Evolutionary conservation across 2,113 vertebrate genomes (phyloP).

Genomic region (Galeopterus variegatus): DNA sequence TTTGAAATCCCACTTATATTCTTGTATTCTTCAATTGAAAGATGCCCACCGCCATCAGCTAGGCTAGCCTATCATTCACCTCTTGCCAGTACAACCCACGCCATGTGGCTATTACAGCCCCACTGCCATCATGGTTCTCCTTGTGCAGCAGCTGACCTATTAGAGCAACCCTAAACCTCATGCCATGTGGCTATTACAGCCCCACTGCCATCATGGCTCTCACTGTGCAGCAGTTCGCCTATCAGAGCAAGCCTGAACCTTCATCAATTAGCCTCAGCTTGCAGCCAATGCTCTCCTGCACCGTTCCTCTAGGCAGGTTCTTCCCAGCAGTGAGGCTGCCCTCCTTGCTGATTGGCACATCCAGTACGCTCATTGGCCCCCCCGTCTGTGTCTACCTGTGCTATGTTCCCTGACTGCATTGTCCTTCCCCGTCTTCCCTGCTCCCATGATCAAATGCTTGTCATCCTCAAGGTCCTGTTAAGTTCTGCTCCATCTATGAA

Average conservation of each 20-base stretch:
- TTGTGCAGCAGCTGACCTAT: too few species aligned
- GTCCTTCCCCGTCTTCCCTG: neutral
- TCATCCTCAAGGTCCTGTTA: neutral
- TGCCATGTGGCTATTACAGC: accelerated
- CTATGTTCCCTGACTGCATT: neutral
- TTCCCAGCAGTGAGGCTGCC: neutral
- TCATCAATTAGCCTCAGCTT: neutral
- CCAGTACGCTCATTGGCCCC: accelerated
- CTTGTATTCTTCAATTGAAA: neutral
- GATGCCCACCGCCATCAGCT: neutral
- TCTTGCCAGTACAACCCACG: neutral
- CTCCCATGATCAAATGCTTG: neutral
- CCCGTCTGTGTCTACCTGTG: neutral
- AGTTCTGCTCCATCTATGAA: neutral
- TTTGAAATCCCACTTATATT: neutral
- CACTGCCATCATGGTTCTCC: neutral
- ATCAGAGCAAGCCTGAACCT: neutral
- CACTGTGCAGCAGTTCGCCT: neutral
- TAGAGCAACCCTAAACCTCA: too few species aligned
- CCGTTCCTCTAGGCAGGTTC: too few species aligned
- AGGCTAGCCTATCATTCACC: neutral
- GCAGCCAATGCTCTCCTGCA: too few species aligned
- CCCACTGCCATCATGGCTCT: neutral
- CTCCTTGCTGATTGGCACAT: too few species aligned
- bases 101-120: accelerated